phyloP scores from a whole-genome alignment of 2,113 vertebrate genomes.

The Zeus faber region DNA sequence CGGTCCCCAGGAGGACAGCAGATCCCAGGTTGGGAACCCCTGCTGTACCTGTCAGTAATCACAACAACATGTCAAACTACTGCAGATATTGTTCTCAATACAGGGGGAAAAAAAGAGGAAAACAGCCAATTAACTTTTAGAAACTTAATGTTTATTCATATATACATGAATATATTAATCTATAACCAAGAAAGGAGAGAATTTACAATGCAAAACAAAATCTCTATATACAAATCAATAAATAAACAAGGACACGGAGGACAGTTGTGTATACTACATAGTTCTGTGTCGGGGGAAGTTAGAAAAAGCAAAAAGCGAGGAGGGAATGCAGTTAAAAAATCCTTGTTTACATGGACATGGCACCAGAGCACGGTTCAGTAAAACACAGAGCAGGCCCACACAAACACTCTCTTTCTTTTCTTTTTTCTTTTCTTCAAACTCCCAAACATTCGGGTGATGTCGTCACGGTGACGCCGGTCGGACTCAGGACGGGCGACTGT shows the following conservation, averaged over 20 bases:
- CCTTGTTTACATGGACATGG: slow-evolving; percentile 57
- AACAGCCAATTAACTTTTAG: slow-evolving; percentile 48
- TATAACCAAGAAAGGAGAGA: slow-evolving; percentile 74
- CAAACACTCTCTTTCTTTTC: too few species aligned
- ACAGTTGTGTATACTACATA: slow-evolving; percentile 49
- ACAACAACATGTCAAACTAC: too few species aligned
- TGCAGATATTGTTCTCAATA: too few species aligned
- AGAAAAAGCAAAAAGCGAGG: slow-evolving; percentile 42
- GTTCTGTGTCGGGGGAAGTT: slow-evolving; percentile 33
- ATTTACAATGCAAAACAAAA: slow-evolving; percentile 73
- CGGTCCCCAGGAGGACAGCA: too few species aligned
- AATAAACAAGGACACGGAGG: slow-evolving; percentile 54
- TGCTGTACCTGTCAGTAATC: too few species aligned
- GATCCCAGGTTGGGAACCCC: too few species aligned
- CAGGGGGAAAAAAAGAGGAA: not conserved
- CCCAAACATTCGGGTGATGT: too few species aligned
- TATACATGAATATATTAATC: slow-evolving; percentile 80
- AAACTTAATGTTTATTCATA: slow-evolving; percentile 75
- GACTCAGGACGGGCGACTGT: too few species aligned
- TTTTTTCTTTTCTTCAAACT: too few species aligned
- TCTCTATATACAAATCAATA: slow-evolving; percentile 76
- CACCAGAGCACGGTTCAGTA: slow-evolving; percentile 50
- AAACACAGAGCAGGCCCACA: slow-evolving; percentile 43
- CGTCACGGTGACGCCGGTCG: too few species aligned
- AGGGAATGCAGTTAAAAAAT: slow-evolving; percentile 54